Base-by-base conservation (phyloP, 1,140 invertebrate genomes). In the Pectinophora gossypiella region DNA sequence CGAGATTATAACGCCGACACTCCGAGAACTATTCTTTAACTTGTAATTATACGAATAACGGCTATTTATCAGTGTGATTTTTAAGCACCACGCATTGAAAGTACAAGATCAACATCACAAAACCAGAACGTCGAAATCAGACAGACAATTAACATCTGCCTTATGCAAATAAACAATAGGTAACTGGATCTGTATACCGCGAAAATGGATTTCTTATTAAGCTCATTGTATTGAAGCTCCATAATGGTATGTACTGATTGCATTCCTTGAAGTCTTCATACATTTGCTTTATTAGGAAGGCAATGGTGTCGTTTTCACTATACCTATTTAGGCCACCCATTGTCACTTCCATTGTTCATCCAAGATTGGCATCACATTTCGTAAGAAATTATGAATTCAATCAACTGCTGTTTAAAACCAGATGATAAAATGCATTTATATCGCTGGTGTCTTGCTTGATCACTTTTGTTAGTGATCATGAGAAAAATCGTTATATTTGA, bases 321-420 rank as follows among this genome's bases (percentile, higher is more conserved):
- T 59, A 56, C 52, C 57, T 57, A 59, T 69, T 63, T 61, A 55
- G 61, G 59, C 60, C 56, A 62, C 59, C 56, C 64, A 67, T 60
- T 65, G 61, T 69, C 42, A 58, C 51, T 51, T 47, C 56, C 59
- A 71, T 74, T 76, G 72, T 76, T 72, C 61, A 48, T 55, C 54
- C 58, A 50, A 46, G 51, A 60, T 67, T 58, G 51, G 64, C 51
- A 38, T 68, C 53, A 48, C 13, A 49, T 72, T 68, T 59, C 59
- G 55, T 46, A 56, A 55, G 52, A 47, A 38, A 21, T 54, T 23
- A 54, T 54, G 47, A 48, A 54, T 49, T 57, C 48, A 56, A 56
- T 47, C 23, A 51, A 47, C 19, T 47, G 48, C 19, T 56, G 48
- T 23, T 50, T 48, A 46, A 16, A 59, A 54, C 16, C 45, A 6